Base-by-base conservation (phyloP, 2,113 vertebrate species). In the Lamprotornis superbus region DNA sequence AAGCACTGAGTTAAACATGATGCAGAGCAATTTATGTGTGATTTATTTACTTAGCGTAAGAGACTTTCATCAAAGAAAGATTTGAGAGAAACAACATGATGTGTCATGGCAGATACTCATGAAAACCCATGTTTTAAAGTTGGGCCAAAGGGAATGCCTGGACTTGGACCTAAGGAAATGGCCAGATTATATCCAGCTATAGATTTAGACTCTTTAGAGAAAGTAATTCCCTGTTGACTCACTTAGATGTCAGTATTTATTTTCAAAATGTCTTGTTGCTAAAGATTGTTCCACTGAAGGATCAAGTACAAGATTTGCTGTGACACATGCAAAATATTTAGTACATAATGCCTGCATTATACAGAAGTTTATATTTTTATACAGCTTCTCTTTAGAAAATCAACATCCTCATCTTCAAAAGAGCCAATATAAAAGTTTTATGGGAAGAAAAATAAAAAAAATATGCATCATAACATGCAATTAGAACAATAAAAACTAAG, bases 401-500 rank as follows among this genome's bases (percentile, higher is more conserved):
- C 64, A 80, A 88, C 35, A 80, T 52, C 52, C 30, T 67, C 49
- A 64, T 63, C 68, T 92, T 82, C 86, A 83, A 61, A 94, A 89
- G 18, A 89, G 33, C 10, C 39, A 78, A 63, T 33, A 88, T 49
- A 70, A 81, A 91, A 74, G 68, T 61, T 82, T 89, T 87, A 87
- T 2, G 2, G 52, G 40, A 86, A 90, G 71, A 25, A 59, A 89
- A 74, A 67, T 18, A 10, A 39, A 78, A 78, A 49, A 79, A 56
- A 57, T 5, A 30, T 25, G 17, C 80, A 87, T 33, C 12, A 16
- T 49, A 87, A 69, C 42, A 76, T 80, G 53, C 35, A 97, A 96
- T 93, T 86, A 86, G 44, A 89, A 86, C 71, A 93, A 94, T 68
- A 91, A 70, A 85, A 95, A 81, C 79, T 52, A 87, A 84, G 61